Percentiles rank a stretch among this genome's conserved stretches.
Evolutionary conservation across 2,113 vertebrate genomes (phyloP).

Genomic region (Nematolebias whitei): DNA sequence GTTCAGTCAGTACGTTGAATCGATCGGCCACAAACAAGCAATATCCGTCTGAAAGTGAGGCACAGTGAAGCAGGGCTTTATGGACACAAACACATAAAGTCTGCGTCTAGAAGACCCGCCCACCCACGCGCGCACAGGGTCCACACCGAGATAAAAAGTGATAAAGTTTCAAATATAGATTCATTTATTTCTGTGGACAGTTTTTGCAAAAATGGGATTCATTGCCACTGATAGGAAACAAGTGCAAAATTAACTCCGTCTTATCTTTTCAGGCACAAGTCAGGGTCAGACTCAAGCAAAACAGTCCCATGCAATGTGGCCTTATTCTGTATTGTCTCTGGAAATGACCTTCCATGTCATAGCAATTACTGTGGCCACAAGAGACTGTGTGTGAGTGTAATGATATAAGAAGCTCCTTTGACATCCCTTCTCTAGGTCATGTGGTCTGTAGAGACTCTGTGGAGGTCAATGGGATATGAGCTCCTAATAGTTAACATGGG

Average conservation of each 20-base stretch:
- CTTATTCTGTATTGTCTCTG: conserved; percentile 68
- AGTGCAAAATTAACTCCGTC: conserved; percentile 2
- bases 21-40: conserved; percentile 65
- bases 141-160: conserved; percentile 17
- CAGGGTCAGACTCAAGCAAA: conserved; percentile 61
- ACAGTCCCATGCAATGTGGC: conserved; percentile 59
- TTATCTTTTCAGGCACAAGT: conserved; percentile 22
- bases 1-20: conserved; percentile 55
- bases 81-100: conserved; percentile 36
- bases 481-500: conserved; percentile 67
- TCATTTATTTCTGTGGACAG: conserved; percentile 5
- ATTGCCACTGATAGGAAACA: conserved; percentile 14
- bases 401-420: conserved; percentile 70
- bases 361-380: conserved; percentile 71
- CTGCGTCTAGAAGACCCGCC: conserved; percentile 45
- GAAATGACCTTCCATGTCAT: conserved; percentile 72
- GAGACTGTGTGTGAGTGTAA: conserved; percentile 57
- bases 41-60: conserved; percentile 45
- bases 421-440: conserved; percentile 70
- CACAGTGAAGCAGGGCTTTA: conserved; percentile 15
- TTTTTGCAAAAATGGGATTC: conserved; percentile 1
- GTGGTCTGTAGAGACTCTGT: conserved; percentile 65
- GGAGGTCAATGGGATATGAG: conserved; percentile 70
- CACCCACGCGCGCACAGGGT: conserved; percentile 34
- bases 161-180: neutral